These are phyloP conservation scores for Trissonchulus latispiculum DNA, from an alignment of 2,888 invertebrate genomes.

Conservation along the genomic window DNA sequence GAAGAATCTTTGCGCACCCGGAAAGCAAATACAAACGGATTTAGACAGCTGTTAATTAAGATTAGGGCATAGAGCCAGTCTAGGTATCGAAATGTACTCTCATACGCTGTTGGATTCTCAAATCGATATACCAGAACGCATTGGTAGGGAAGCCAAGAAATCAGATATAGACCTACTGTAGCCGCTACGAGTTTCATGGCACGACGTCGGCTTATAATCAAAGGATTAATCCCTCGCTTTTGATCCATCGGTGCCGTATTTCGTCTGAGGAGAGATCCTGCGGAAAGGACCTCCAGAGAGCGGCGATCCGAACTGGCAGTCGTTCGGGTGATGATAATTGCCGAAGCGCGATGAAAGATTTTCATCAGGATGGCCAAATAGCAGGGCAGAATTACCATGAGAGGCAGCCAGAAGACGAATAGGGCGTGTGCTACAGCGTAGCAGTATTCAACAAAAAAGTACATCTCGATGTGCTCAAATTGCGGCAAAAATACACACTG, in stretches of 20 bases:
- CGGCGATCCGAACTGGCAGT: no score
- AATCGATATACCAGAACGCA: not conserved
- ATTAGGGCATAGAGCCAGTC: not conserved
- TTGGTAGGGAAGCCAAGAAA: slow-evolving; percentile 15
- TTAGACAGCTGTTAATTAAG: not conserved
- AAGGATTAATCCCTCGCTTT: not conserved
- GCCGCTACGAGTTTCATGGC: slow-evolving; percentile 3
- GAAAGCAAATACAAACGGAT: not conserved
- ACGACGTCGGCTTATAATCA: not conserved
- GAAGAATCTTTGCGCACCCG: not conserved
- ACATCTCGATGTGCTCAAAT: not conserved
- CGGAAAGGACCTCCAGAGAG: not conserved
- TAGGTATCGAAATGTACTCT: not conserved
- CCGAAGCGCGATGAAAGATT: not conserved
- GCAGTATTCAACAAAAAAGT: not conserved
- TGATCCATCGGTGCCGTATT: not conserved
- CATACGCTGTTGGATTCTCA: not conserved
- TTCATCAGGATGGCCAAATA: not conserved
- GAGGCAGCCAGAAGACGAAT: not conserved
- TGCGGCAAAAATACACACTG: slow-evolving; percentile 5
- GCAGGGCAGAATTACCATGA: not conserved
- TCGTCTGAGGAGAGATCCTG: not conserved
- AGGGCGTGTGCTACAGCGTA: not conserved
- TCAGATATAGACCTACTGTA: slow-evolving; percentile 5
- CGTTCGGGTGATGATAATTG: no score